phyloP scores from a whole-genome alignment of 2,888 invertebrate genomes.

The Patella depressa region DNA sequence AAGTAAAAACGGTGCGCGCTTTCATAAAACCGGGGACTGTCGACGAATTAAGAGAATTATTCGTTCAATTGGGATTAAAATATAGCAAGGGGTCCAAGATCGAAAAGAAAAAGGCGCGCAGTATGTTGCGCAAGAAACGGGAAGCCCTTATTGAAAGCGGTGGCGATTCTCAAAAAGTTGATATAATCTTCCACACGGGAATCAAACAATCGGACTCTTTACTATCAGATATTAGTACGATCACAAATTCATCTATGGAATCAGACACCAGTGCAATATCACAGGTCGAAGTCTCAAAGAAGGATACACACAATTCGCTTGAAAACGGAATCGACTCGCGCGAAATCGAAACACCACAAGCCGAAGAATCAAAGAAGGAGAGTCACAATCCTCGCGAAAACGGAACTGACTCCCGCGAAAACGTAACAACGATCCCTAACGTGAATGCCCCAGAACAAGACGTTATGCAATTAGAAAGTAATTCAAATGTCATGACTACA shows the following conservation, averaged over 20 bases:
- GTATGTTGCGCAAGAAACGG: background rate
- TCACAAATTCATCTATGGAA: background rate
- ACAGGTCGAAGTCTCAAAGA: background rate
- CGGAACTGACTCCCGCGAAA: constrained; percentile 11
- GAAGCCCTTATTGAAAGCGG: background rate
- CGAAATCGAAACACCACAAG: too few relatives aligned
- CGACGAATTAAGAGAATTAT: constrained; percentile 41
- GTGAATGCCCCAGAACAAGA: background rate
- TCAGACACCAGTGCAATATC: background rate
- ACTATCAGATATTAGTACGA: background rate
- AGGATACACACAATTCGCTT: background rate
- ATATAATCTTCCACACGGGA: background rate
- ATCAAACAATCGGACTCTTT: background rate
- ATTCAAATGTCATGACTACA: background rate
- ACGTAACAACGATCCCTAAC: constrained; percentile 18
- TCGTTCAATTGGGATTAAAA: constrained; percentile 25
- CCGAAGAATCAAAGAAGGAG: background rate
- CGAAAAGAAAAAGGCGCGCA: constrained; percentile 5
- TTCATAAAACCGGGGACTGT: constrained; percentile 49
- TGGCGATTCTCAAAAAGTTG: background rate
- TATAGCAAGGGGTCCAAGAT: constrained; percentile 22
- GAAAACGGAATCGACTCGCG: background rate
- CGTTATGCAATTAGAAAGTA: background rate
- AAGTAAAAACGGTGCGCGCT: constrained; percentile 41
- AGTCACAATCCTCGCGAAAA: background rate